Evolutionary conservation across 2,113 vertebrate species (phyloP).

Genomic region (Aldabrachelys gigantea): DNA sequence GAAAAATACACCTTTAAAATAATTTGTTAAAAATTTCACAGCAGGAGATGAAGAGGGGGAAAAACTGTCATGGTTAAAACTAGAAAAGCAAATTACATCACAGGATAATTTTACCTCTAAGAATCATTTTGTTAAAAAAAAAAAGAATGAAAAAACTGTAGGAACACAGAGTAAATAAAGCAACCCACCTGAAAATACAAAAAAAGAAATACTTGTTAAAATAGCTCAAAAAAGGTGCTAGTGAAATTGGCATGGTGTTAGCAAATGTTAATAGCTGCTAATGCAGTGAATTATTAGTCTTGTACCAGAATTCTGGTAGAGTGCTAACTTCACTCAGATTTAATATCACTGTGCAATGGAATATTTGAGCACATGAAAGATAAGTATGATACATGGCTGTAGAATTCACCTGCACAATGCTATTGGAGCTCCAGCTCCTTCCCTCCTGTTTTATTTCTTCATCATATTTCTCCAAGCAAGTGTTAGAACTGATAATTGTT

Average conservation of each 20-base stretch:
- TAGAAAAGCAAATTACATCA: background rate
- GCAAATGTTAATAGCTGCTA: slow-evolving; percentile 7
- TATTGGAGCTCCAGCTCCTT: background rate
- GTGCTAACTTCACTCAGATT: slow-evolving; percentile 22
- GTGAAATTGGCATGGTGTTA: background rate
- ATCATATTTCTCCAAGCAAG: slow-evolving; percentile 15
- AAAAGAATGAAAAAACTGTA: background rate
- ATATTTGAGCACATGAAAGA: slow-evolving; percentile 16
- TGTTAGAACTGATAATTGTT: background rate
- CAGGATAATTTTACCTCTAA: background rate
- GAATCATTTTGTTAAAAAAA: background rate
- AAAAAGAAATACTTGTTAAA: background rate
- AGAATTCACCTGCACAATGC: background rate
- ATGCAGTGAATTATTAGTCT: slow-evolving; percentile 22
- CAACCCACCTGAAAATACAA: background rate
- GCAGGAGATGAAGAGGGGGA: background rate
- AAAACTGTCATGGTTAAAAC: background rate
- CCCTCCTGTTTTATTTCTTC: fast-evolving
- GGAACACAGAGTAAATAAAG: background rate
- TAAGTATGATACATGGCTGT: slow-evolving; percentile 43
- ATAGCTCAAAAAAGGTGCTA: background rate
- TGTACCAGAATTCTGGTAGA: slow-evolving; percentile 15
- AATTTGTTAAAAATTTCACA: background rate
- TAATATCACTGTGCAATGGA: slow-evolving; percentile 3
- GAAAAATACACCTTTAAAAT: background rate